Percentiles rank a stretch among this genome's conserved stretches.
Evolutionary conservation across 2,888 invertebrate species (phyloP).

Genomic region (Smittia aterrima): DNA sequence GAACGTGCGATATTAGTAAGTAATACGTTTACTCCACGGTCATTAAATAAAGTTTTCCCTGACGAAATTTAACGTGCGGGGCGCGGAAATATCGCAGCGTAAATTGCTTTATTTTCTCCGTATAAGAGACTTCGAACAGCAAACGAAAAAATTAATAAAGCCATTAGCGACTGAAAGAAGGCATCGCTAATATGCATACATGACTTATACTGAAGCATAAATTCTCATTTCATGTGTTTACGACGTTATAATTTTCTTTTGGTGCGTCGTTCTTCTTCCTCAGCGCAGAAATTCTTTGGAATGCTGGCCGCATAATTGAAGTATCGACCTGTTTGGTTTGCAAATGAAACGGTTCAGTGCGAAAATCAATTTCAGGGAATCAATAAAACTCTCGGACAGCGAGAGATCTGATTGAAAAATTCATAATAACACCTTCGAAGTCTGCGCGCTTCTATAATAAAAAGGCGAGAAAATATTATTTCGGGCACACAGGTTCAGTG

Average conservation of each 20-base stretch:
- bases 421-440: constrained; percentile 19
- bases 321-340: not conserved
- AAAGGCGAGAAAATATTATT: constrained; percentile 28
- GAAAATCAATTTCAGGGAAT: constrained; percentile 21
- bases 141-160: constrained; percentile 18
- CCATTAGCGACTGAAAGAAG: not conserved
- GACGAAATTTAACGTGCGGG: constrained; percentile 1
- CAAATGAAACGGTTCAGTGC: not conserved
- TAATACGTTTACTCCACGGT: constrained; percentile 9
- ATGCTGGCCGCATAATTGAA: not conserved
- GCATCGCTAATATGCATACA: constrained; percentile 8
- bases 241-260: not conserved
- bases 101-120: constrained; percentile 18
- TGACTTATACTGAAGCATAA: not conserved
- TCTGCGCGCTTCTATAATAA: constrained; percentile 28
- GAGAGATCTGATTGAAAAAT: constrained; percentile 17
- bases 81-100: constrained; percentile 19
- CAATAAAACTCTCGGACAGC: constrained; percentile 10
- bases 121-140: not conserved
- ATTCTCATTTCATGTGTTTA: constrained; percentile 2
- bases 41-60: constrained; percentile 16
- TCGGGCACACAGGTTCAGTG: not conserved
- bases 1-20: constrained; percentile 16
- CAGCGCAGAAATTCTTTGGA: not conserved
- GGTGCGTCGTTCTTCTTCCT: not conserved